Evolutionary conservation across 2,113 vertebrate species (phyloP).

Genomic region (Syngnathus floridae): DNA sequence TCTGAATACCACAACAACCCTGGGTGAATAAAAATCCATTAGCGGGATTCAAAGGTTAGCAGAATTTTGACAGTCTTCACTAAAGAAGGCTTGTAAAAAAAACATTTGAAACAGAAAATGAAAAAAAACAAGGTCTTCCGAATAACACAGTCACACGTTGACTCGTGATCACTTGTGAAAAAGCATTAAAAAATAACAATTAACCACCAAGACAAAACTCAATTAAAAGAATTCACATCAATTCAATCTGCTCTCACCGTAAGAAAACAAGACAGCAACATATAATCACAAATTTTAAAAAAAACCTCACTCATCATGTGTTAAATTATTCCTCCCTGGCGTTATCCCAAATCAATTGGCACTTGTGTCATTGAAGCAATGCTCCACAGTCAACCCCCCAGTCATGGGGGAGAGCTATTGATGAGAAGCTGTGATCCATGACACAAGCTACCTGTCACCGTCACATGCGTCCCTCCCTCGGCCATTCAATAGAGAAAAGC

Average conservation of each 20-base stretch:
- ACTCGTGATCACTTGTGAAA: neutral
- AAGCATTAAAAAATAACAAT: neutral
- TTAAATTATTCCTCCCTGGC: slow-evolving; percentile 49
- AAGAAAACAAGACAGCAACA: slow-evolving; percentile 16
- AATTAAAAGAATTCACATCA: neutral
- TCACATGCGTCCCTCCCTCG: slow-evolving; percentile 42
- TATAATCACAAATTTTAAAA: slow-evolving; percentile 12
- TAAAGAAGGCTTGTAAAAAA: neutral
- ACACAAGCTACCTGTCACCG: slow-evolving; percentile 64
- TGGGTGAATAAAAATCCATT: neutral
- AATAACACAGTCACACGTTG: neutral
- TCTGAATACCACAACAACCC: slow-evolving; percentile 1
- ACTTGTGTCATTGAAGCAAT: slow-evolving; percentile 48
- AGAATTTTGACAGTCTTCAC: neutral
- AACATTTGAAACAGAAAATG: too few species aligned
- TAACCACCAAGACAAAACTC: neutral
- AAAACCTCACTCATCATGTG: slow-evolving; percentile 9
- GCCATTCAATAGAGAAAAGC: slow-evolving; percentile 52
- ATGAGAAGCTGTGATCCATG: slow-evolving; percentile 62
- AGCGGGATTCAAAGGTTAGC: neutral
- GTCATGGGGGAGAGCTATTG: slow-evolving; percentile 50
- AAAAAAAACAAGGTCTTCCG: neutral
- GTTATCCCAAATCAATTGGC: slow-evolving; percentile 57
- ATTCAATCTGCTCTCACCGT: neutral
- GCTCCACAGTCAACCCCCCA: slow-evolving; percentile 32